Conservation (phyloP, 2,797 vertebrate species). For the Pygocentrus nattereri region DNA sequence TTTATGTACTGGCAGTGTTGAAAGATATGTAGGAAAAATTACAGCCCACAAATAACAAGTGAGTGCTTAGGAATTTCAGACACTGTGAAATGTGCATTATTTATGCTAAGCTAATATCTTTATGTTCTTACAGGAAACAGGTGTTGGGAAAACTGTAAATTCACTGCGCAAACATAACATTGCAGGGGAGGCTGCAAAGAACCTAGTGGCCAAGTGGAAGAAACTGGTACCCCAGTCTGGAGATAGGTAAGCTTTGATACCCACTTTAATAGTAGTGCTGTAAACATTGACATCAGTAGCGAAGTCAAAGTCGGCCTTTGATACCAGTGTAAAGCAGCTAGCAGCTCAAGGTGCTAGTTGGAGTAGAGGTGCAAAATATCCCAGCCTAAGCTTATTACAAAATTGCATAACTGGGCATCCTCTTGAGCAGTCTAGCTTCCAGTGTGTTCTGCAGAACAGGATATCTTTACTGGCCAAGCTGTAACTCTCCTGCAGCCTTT, state of each 20-base stretch:
- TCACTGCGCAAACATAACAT: constrained; percentile 90
- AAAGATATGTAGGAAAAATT: too few species aligned
- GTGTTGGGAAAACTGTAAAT: constrained; percentile 96
- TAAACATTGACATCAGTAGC: background rate
- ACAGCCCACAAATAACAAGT: too few species aligned
- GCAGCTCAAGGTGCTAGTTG: background rate
- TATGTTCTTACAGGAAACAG: constrained; percentile 84
- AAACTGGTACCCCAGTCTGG: constrained; percentile 91
- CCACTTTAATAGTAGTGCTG: background rate
- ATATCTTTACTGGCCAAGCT: background rate
- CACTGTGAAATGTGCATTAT: background rate
- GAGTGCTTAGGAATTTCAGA: background rate
- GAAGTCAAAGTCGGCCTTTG: too few species aligned
- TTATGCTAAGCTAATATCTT: background rate
- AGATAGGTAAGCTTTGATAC: constrained; percentile 80
- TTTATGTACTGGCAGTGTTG: too few species aligned
- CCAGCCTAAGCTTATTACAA: background rate
- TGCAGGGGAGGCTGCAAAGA: constrained; percentile 89
- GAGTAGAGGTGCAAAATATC: background rate
- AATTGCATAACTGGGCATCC: background rate
- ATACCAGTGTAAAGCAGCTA: background rate
- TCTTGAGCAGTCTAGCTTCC: background rate
- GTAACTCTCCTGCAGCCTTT: background rate
- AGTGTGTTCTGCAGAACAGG: background rate
- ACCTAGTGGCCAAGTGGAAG: constrained; percentile 95